Evolutionary conservation across 2,888 invertebrate genomes (phyloP), one percentile per base, ranked within the genome.

Genomic region (Empis stercorea): DNA sequence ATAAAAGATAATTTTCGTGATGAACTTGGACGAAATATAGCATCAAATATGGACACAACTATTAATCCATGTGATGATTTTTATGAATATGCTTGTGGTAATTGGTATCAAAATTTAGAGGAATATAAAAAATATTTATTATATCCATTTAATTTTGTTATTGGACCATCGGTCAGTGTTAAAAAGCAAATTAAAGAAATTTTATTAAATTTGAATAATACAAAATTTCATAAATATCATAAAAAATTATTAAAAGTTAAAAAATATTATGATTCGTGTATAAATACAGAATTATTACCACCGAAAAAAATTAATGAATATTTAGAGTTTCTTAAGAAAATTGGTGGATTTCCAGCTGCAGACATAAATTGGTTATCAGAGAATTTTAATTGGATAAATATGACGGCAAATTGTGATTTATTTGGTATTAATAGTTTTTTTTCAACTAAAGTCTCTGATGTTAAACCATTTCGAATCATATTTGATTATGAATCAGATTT

Each of bases 11-110:
- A 34, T 34, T n/a, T 34, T n/a, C 13, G 13, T 13, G n/a, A 7
- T 34, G 7, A 34, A n/a, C n/a, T 34, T 3, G 34, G 5, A 13
- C 13, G 13, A 34, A 34, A 5, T n/a, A n/a, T 34, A 2, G 4
- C 34, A 34, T 34, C 34, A 7, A n/a, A 13, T 7, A n/a, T 40
- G 1, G 40, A 40, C 9, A 14, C 9, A n/a, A 27, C 3, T 23
- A 13, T 40, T 27, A 14, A 27, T 40, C 40, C 40, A n/a, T 40
- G 40, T 40, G 40, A 40, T 23, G 40, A 40, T 14, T 40, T 40
- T 40, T 40, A 40, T 40, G 40, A 40, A 40, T 40, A 27, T 27
- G 40, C 40, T 14, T 40, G 40, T 27, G 40, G 40, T 3, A 40
- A 40, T 40, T 40, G 20, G 13, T 20, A 40, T 20, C 7, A 15